Evolutionary conservation across 2,113 vertebrate species (phyloP).

Genomic region (Craseonycteris thonglongyai): DNA sequence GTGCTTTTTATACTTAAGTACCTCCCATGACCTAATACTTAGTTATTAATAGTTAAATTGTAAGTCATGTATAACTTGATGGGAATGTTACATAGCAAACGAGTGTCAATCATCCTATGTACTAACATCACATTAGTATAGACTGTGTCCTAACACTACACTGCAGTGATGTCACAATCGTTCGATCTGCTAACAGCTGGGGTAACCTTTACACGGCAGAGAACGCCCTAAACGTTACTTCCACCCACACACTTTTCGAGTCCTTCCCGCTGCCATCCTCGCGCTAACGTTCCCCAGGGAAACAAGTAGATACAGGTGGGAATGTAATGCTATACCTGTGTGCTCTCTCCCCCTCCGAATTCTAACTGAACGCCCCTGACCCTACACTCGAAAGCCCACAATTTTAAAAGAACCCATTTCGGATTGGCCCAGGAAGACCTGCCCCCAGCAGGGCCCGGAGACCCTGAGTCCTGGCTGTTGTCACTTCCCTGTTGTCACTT

Average conservation of each 20-base stretch:
- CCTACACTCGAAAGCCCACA: accelerated
- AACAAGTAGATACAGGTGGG: accelerated
- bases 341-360: no score
- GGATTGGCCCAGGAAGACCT: background rate
- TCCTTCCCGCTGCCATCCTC: background rate
- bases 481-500: background rate
- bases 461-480: accelerated
- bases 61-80: no score
- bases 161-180: accelerated
- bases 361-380: background rate
- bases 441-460: no score
- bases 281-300: no score
- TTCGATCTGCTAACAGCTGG: accelerated
- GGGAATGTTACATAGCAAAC: background rate
- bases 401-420: background rate
- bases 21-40: no score
- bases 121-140: no score
- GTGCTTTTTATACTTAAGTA: accelerated
- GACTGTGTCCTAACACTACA: accelerated
- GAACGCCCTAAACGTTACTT: background rate
- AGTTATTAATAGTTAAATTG: background rate
- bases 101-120: no score
- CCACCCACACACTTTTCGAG: accelerated
- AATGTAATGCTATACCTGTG: accelerated
- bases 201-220: accelerated